Percentiles rank a stretch among this genome's conserved stretches.
phyloP scores from a whole-genome alignment of 2,113 vertebrate species.

The Myxocyprinus asiaticus region DNA sequence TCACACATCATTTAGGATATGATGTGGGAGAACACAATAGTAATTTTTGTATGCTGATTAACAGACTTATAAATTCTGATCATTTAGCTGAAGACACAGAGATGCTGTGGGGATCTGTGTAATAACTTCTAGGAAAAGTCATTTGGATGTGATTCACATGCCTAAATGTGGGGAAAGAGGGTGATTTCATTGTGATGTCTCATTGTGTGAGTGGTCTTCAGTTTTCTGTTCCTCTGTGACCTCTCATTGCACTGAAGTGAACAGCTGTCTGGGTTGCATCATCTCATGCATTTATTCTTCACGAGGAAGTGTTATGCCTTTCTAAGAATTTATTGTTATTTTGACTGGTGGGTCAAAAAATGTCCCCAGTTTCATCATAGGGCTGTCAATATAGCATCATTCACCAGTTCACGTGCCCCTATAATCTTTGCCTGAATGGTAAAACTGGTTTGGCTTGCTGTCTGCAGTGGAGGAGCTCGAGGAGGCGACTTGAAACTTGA shows the following conservation, averaged over 20 bases:
- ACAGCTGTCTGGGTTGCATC: neutral
- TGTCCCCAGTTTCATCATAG: conserved; percentile 4
- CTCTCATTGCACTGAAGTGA: neutral
- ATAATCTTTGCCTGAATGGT: too few relatives aligned
- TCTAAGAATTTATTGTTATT: neutral
- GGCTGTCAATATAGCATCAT: neutral
- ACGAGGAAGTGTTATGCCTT: neutral
- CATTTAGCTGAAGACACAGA: neutral
- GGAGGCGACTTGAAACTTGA: too few relatives aligned
- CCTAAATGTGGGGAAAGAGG: neutral
- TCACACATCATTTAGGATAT: neutral
- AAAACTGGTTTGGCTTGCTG: too few relatives aligned
- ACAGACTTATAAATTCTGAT: neutral
- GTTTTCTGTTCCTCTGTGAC: neutral
- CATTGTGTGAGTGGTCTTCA: conserved; percentile 20
- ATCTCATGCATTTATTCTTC: conserved; percentile 10
- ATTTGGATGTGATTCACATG: conserved; percentile 27
- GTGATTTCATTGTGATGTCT: neutral
- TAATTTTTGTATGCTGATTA: conserved; percentile 15
- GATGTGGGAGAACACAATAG: neutral
- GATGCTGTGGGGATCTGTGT: neutral
- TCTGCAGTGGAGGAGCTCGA: too few relatives aligned
- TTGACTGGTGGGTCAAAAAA: neutral
- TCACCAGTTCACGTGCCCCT: neutral
- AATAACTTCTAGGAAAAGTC: conserved; percentile 19